phyloP scores from a whole-genome alignment of 1,140 invertebrate species.

The Lucilia cuprina region DNA sequence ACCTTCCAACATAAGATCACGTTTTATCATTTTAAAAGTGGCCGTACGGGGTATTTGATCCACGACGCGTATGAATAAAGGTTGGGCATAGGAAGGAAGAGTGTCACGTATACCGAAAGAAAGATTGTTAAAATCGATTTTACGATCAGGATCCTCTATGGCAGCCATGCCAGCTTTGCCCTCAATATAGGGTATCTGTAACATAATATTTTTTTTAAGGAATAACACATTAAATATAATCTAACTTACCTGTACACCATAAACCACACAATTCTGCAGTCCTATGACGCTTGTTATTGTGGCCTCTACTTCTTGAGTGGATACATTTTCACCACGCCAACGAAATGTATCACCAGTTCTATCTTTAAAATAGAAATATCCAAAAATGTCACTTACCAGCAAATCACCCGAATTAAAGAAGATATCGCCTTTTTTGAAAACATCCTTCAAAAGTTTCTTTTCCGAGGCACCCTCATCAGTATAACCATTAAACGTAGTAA shows the following conservation, averaged over 20 bases:
- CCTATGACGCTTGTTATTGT: slow-evolving; percentile 83
- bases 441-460: slow-evolving; percentile 89
- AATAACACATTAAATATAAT: no score
- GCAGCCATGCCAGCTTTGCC: slow-evolving; percentile 96
- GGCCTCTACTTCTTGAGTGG: slow-evolving; percentile 95
- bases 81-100: slow-evolving; percentile 85
- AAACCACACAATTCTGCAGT: slow-evolving; percentile 77
- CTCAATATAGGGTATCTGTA: slow-evolving; percentile 80
- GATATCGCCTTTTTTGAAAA: slow-evolving; percentile 85
- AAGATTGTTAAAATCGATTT: slow-evolving; percentile 73
- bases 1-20: slow-evolving; percentile 79
- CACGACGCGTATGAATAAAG: slow-evolving; percentile 85
- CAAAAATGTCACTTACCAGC: slow-evolving; percentile 86
- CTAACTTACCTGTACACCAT: slow-evolving; percentile 89
- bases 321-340: slow-evolving; percentile 95
- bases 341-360: slow-evolving; percentile 96
- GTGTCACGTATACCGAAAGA: slow-evolving; percentile 70
- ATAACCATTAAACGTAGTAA: slow-evolving; percentile 82
- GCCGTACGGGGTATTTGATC: slow-evolving; percentile 83
- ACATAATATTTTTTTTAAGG: no score
- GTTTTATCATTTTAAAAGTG: slow-evolving; percentile 92
- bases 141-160: slow-evolving; percentile 78
- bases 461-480: slow-evolving; percentile 86
- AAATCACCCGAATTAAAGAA: slow-evolving; percentile 95
- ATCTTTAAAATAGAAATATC: slow-evolving; percentile 95